A percentile compares a stretch with the other conserved stretches of the same genome.
Evolutionary conservation across 2,113 vertebrate genomes (phyloP).

Genomic region (Pica pica): DNA sequence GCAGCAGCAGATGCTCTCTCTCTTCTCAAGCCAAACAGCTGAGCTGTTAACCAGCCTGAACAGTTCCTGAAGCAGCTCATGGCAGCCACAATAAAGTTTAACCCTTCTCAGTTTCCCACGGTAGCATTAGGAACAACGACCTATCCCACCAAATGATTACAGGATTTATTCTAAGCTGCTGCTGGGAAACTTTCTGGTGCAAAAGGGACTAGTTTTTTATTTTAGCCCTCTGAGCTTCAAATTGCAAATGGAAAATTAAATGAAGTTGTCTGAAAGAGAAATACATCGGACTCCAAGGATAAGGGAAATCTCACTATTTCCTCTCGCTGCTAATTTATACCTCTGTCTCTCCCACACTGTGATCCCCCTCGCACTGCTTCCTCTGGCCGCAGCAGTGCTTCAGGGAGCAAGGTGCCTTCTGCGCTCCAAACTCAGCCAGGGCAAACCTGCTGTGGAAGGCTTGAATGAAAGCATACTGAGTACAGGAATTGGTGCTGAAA

Average conservation of each 20-base stretch:
- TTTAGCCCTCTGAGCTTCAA: neutral
- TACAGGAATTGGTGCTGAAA: neutral
- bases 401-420: neutral
- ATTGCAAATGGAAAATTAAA: conserved; percentile 23
- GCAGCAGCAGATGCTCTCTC: neutral
- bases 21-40: conserved; percentile 47
- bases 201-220: neutral
- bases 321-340: neutral
- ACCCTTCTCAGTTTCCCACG: conserved; percentile 58
- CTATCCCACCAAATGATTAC: conserved; percentile 12
- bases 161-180: conserved; percentile 52
- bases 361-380: neutral
- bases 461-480: neutral
- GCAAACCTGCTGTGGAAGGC: neutral
- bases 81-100: conserved; percentile 37
- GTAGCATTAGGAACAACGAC: neutral
- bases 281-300: neutral
- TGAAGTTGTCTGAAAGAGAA: conserved; percentile 20
- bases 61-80: neutral
- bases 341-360: neutral
- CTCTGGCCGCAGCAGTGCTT: neutral
- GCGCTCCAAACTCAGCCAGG: neutral
- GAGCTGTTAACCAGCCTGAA: conserved; percentile 26
- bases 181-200: conserved; percentile 17
- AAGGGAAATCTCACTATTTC: conserved; percentile 10